Evolutionary conservation across 2,797 vertebrate genomes (phyloP).

Genomic region (Ibycter americanus): DNA sequence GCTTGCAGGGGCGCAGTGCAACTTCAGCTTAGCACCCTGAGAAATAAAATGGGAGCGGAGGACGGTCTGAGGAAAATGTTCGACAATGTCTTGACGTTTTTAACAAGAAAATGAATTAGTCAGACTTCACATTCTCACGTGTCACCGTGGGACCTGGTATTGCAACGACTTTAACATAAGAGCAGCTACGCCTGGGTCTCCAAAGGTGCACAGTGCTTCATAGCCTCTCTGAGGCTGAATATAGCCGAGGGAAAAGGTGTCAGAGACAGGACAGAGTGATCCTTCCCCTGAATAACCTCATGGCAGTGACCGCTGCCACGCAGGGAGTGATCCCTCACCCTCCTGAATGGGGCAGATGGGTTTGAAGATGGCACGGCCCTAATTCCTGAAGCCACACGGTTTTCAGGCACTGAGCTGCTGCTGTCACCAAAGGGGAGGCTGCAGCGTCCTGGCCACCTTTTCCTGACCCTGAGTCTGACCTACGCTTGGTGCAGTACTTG

Average conservation of each 20-base stretch:
- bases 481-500: fast-evolving
- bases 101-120: neutral
- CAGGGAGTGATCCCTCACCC: neutral
- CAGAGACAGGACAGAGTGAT: neutral
- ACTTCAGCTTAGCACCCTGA: neutral
- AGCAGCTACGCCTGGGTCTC: neutral
- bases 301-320: fast-evolving
- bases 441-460: neutral
- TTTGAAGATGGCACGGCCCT: neutral
- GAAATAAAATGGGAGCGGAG: neutral
- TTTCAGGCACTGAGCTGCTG: neutral
- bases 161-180: neutral
- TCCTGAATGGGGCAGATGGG: fast-evolving
- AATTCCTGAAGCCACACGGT: fast-evolving
- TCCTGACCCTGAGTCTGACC: neutral
- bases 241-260: neutral
- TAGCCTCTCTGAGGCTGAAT: neutral
- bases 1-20: neutral
- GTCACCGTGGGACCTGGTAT: neutral
- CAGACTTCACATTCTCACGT: neutral
- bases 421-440: neutral
- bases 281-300: neutral
- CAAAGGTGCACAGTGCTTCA: neutral
- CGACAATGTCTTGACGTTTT: neutral
- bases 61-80: neutral